Conservation (phyloP, 2,888 invertebrate species). For the Polietes domitor region DNA sequence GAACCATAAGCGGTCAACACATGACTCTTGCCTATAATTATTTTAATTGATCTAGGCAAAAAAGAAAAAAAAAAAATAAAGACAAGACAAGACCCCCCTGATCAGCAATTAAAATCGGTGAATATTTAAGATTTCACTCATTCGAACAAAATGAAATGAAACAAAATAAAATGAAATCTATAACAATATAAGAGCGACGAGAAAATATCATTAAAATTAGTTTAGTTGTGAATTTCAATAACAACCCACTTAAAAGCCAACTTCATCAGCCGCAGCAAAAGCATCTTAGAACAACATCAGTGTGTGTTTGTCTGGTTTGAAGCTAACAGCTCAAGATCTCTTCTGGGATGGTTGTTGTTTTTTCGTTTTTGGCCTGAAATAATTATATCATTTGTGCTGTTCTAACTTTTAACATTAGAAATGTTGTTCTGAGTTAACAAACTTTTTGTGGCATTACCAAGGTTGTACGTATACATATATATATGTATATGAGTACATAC, state of each 20-base stretch:
- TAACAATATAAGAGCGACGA: background rate
- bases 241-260: slow-evolving; percentile 2
- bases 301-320: background rate
- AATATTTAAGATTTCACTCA: background rate
- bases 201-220: background rate
- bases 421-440: slow-evolving; percentile 57
- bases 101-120: background rate
- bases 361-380: slow-evolving; percentile 9
- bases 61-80: background rate
- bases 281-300: background rate
- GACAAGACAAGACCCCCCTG: background rate
- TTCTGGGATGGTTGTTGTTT: background rate
- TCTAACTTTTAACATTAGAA: slow-evolving; percentile 20
- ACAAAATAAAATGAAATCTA: background rate
- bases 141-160: background rate
- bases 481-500: background rate
- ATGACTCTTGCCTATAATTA: background rate
- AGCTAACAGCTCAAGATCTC: background rate
- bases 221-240: background rate
- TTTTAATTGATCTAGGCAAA: background rate
- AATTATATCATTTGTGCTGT: slow-evolving; percentile 21
- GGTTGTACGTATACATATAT: slow-evolving; percentile 20
- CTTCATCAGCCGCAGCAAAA: background rate
- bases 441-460: slow-evolving; percentile 60
- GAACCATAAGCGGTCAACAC: background rate